Conservation (phyloP, 2,888 invertebrate genomes). For the Rhopalosiphum nymphaeae region DNA sequence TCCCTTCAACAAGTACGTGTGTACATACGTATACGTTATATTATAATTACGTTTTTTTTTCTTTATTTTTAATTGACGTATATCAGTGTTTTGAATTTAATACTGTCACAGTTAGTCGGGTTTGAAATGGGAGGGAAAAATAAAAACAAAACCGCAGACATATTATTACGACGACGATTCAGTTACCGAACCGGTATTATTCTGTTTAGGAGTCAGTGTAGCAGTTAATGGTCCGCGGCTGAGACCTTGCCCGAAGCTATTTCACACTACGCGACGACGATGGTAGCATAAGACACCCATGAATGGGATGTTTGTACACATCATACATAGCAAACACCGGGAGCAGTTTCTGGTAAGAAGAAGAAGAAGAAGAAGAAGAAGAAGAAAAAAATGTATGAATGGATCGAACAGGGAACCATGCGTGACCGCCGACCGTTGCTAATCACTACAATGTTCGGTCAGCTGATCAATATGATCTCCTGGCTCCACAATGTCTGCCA, state of each 20-base stretch:
- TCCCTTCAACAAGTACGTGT: background rate
- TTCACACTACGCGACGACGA: conserved; percentile 29
- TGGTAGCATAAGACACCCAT: conserved; percentile 50
- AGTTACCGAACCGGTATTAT: conserved; percentile 54
- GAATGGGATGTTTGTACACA: conserved; percentile 61
- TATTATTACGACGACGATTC: conserved; percentile 33
- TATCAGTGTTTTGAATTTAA: background rate
- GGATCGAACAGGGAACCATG: conserved; percentile 61
- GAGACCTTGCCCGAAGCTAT: conserved; percentile 59
- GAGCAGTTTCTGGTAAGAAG: conserved; percentile 36
- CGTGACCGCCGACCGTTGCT: conserved; percentile 63
- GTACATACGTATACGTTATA: background rate
- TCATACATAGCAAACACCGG: conserved; percentile 33
- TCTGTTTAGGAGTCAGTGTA: conserved; percentile 32
- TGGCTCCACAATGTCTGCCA: conserved; percentile 58
- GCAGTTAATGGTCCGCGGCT: conserved; percentile 59
- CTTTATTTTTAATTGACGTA: background rate
- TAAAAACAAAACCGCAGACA: conserved; percentile 45
- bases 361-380: conserved; percentile 10
- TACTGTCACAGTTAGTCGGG: background rate
- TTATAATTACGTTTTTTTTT: background rate
- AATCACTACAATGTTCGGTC: conserved; percentile 63
- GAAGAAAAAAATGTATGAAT: conserved; percentile 56
- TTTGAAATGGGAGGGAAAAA: background rate
- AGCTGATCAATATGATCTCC: conserved; percentile 62